phyloP scores from a whole-genome alignment of 2,888 invertebrate species.

The Eupithecia inturbata region DNA sequence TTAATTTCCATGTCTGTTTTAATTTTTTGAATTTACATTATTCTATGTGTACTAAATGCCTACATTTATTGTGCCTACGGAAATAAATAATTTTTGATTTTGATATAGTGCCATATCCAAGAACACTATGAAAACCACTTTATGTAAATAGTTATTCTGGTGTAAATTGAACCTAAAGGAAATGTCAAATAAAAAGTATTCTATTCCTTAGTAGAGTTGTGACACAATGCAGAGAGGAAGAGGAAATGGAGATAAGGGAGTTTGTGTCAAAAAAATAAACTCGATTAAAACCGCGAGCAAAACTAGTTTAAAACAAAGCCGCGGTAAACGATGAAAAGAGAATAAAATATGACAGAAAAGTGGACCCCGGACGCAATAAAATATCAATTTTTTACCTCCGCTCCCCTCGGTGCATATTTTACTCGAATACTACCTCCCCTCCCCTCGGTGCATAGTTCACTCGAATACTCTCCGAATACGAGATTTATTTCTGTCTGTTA shows the following conservation, averaged over 20 bases:
- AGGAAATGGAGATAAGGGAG: neutral
- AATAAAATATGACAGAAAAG: slow-evolving; percentile 80
- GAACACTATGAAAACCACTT: neutral
- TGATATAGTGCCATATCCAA: too few species aligned
- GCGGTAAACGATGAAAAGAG: slow-evolving; percentile 64
- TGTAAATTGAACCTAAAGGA: neutral
- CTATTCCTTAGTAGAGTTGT: neutral
- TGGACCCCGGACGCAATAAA: slow-evolving; percentile 79
- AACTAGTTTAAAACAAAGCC: slow-evolving; percentile 53
- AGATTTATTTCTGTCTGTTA: slow-evolving; percentile 30
- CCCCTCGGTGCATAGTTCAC: slow-evolving; percentile 64
- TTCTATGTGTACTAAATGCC: too few species aligned
- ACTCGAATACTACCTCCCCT: slow-evolving; percentile 61
- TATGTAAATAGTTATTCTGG: neutral
- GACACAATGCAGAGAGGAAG: neutral
- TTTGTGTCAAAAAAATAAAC: neutral
- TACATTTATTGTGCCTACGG: too few species aligned
- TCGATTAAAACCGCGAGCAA: neutral
- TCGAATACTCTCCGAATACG: slow-evolving; percentile 47
- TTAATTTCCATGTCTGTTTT: neutral
- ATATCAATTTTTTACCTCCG: slow-evolving; percentile 79
- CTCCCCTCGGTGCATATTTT: slow-evolving; percentile 62
- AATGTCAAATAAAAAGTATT: neutral
- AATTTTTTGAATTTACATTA: neutral
- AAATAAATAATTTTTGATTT: too few species aligned